Conservation (phyloP, 2,888 invertebrate species). For the Halictus ligatus region DNA sequence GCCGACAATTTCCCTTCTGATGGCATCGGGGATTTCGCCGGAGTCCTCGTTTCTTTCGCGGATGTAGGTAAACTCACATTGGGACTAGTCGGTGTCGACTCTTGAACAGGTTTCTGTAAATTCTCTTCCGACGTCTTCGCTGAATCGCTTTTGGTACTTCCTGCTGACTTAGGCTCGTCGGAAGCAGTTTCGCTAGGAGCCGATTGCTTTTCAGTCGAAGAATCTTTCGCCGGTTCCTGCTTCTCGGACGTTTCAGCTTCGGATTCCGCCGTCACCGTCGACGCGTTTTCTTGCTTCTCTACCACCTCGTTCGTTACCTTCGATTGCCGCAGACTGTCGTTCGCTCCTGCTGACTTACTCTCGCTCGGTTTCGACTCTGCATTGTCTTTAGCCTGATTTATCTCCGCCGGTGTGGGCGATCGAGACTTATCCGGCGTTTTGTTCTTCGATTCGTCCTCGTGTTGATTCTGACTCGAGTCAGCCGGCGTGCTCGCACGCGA, state of each 20-base stretch:
- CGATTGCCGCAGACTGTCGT: neutral
- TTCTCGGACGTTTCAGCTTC: neutral
- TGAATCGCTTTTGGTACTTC: neutral
- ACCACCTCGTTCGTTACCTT: neutral
- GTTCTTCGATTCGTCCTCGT: slow-evolving; percentile 13
- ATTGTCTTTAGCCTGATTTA: neutral
- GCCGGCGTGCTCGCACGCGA: slow-evolving; percentile 32
- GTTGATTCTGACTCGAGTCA: neutral
- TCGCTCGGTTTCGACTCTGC: neutral
- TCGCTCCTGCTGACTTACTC: neutral
- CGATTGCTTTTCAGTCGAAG: neutral
- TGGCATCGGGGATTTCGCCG: neutral
- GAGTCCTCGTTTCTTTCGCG: slow-evolving; percentile 10
- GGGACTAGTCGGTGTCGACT: neutral
- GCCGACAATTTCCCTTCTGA: slow-evolving; percentile 45
- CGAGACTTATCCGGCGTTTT: slow-evolving; percentile 39
- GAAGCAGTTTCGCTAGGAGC: neutral
- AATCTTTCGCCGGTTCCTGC: neutral
- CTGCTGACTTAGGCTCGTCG: neutral
- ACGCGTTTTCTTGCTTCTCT: neutral
- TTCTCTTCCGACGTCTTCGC: neutral
- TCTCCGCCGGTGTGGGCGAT: slow-evolving; percentile 16
- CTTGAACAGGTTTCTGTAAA: neutral
- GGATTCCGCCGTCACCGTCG: neutral
- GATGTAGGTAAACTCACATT: neutral